Percentiles rank a stretch among this genome's conserved stretches.
Evolutionary conservation across 2,113 vertebrate genomes (phyloP).

Genomic region (Pelusios castaneus): DNA sequence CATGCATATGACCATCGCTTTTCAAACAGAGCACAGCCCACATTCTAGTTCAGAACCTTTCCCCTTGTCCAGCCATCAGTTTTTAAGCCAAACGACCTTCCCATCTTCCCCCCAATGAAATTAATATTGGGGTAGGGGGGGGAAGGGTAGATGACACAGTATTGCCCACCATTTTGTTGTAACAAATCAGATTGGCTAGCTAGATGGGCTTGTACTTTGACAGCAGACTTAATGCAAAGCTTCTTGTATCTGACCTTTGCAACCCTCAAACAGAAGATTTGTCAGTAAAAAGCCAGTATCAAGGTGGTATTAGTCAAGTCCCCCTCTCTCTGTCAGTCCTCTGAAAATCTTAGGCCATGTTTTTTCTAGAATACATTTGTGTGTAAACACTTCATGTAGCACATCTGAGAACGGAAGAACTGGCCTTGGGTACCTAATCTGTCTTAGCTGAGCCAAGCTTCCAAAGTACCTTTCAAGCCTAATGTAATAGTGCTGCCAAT

Average conservation of each 20-base stretch:
- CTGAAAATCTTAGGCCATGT: not conserved
- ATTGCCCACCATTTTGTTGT: not conserved
- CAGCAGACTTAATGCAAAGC: constrained; percentile 15
- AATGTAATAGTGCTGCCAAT: not conserved
- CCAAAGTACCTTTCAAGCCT: not conserved
- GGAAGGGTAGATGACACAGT: not conserved
- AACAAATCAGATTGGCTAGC: constrained; percentile 9
- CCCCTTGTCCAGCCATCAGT: not conserved
- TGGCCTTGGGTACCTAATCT: not conserved
- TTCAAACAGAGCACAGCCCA: not conserved
- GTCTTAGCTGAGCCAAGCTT: not conserved
- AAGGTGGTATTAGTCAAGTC: not conserved
- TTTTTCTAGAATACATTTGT: not conserved
- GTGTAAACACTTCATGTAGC: not conserved
- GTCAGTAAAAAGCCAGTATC: not conserved
- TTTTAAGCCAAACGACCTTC: not conserved
- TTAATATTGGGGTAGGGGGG: not conserved
- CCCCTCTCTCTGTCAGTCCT: not conserved
- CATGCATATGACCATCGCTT: not conserved
- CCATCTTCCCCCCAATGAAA: not conserved
- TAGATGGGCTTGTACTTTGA: constrained; percentile 12
- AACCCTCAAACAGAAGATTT: not conserved
- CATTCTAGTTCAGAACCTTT: not conserved
- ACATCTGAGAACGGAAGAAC: not conserved
- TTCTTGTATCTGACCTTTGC: not conserved